Evolutionary conservation across 2,113 vertebrate genomes (phyloP), one percentile per base, ranked within the genome.

Genomic region (Melanotaenia duboulayi): DNA sequence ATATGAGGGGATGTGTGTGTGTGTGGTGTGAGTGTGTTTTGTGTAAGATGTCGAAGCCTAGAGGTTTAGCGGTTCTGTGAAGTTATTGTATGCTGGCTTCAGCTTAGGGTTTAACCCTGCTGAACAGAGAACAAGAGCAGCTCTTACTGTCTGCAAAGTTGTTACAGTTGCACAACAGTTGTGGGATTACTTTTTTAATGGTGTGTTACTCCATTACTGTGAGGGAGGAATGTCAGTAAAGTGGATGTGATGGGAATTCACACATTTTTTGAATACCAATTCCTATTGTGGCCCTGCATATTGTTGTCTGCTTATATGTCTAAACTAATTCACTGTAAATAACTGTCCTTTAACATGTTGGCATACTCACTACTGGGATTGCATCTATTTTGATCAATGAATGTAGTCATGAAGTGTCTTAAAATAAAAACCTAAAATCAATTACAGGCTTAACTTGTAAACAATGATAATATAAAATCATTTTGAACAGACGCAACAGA

Each of bases 141-240:
- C 78, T 84, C 67, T 84, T 83, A 80, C 83, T 87, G 82, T 87
- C 83, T 72, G 82, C 44, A 78, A 68, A 84, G 73, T 81, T 86
- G 81, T 83, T 87, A 83, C 76, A 83, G 76, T 76, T 40, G 1
- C 68, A 76, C 73, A 78, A 65, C 74, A 65, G 74, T 48, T 57
- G 78, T 28, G 65, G 71, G 80, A 82, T 87, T 82, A 82, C 12
- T 11, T 66, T 25, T 46, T 17, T 82, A 66, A 42, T 12, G 0
- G 3, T 39, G 65, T 50, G 60, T 69, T 63, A 7, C 44, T 52
- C 56, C 39, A 46, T 14, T 20, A 40, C 3, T 48, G 35, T 59
- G 59, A 70, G 67, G 2, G 49, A 20, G 61, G 50, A 67, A 61
- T 50, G 52, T 52, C 51, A 5, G 52, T 28, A 46, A 51, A 25